Conservation (phyloP, 2,113 vertebrate species). For the Rhea pennata region DNA sequence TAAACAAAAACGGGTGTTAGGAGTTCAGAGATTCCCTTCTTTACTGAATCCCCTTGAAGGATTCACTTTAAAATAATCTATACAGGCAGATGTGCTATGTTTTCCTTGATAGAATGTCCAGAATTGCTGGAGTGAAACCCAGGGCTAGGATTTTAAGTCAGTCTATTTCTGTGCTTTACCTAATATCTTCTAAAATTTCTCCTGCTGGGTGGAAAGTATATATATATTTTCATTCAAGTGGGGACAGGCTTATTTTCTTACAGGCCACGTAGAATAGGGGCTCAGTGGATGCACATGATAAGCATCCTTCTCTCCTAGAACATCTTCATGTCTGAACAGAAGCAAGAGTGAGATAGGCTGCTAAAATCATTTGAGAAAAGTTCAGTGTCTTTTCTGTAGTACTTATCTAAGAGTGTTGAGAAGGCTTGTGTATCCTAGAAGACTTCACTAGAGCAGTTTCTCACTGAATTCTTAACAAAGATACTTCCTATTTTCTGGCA, state of each 20-base stretch:
- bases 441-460: conserved; percentile 1
- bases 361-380: not conserved
- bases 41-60: not conserved
- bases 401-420: not conserved
- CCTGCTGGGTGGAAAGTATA: not conserved
- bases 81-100: not conserved
- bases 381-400: not conserved
- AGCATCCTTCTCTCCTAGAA: not conserved
- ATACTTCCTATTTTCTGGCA: not conserved
- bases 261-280: not conserved
- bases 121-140: not conserved
- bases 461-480: conserved; percentile 23
- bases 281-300: not conserved
- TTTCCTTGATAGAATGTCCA: not conserved
- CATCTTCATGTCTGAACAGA: not conserved
- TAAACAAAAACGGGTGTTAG: not conserved
- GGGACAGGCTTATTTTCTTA: not conserved
- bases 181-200: not conserved
- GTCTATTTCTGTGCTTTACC: not conserved
- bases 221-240: not conserved
- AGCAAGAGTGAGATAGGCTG: not conserved
- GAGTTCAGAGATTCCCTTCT: not conserved
- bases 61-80: not conserved
- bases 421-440: not conserved
- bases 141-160: not conserved